Percentiles rank a stretch among this genome's conserved stretches.
Evolutionary conservation across 2,113 vertebrate genomes (phyloP).

Genomic region (Tenrec ecaudatus): DNA sequence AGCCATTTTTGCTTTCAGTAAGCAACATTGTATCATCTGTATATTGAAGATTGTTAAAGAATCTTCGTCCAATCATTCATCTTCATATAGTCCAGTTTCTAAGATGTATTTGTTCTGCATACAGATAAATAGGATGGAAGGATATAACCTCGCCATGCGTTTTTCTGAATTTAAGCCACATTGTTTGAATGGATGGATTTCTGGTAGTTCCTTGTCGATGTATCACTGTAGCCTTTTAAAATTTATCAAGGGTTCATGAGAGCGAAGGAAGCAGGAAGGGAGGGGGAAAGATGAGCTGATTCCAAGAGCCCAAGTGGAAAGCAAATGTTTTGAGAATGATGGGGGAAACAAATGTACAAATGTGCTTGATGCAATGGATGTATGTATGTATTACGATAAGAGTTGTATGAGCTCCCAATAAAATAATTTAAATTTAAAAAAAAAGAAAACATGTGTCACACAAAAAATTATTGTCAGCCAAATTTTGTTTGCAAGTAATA

Average conservation of each 20-base stretch:
- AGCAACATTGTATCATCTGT: not conserved
- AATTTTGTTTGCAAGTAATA: not conserved
- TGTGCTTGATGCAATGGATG: too few species aligned
- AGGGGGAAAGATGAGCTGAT: too few species aligned
- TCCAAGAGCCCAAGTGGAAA: too few species aligned
- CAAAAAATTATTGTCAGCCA: not conserved
- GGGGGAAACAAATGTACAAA: too few species aligned
- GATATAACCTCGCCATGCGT: not conserved
- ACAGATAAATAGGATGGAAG: not conserved
- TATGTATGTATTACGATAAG: too few species aligned
- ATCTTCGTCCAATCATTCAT: not conserved
- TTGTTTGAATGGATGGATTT: not conserved
- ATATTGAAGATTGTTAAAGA: not conserved
- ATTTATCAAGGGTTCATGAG: too few species aligned
- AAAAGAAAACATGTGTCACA: too few species aligned
- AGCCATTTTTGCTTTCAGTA: not conserved
- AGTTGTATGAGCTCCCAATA: too few species aligned
- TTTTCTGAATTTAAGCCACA: not conserved
- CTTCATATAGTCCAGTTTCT: not conserved
- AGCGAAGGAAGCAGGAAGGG: too few species aligned
- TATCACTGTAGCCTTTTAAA: not conserved
- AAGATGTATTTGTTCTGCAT: not conserved
- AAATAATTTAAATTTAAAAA: too few species aligned
- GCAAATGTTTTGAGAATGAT: too few species aligned
- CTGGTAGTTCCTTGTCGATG: not conserved